Evolutionary conservation across 1,140 invertebrate genomes (phyloP), one percentile per base, ranked within the genome.

Genomic region (Atta texana): DNA sequence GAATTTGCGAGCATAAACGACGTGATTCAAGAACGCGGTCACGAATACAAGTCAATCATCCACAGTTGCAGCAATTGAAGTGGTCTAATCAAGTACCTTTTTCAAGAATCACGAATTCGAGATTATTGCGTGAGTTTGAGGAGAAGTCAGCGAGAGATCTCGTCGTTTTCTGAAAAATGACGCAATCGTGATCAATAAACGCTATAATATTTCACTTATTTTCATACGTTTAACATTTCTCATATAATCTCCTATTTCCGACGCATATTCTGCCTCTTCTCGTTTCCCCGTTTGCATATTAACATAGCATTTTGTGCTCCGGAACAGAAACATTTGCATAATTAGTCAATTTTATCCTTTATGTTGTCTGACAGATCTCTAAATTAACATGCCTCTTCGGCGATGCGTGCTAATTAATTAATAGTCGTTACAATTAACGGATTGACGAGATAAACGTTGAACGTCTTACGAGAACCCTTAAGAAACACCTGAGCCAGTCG

Each of bases 11-110:
- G n/a, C 8, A 57, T 57, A 81, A 39, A 71, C 31, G 28, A 81
- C 31, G 49, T 69, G 31, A 0, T 81, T 53, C 28, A 61, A 66
- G 44, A 66, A 18, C 44, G 2, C 4, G 49, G 28, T 78, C 77
- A 80, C 77, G 77, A 69, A 80, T 80, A 69, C 49, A 21, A 69
- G 77, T 80, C 77, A 80, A 80, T 80, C 28, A 24, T 55, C 14
- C 18, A 21, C 24, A 74, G 12, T 74, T 28, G 28, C 21, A 55
- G 55, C 31, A 59, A 44, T 77, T 57, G 5, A 24, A 21, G 21
- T 12, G 21, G 64, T 18, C 49, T 81, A 69, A 69, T 81, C 44
- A 69, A 81, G 10, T 63, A 64, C 21, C n/a, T 14, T 69, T 80
- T 80, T 81, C 64, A 44, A 68, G 76, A 34, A 24, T 28, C 18